A percentile compares a stretch with the other conserved stretches of the same genome.
Evolutionary conservation across 92 coral and sea anemone species (phyloP).

Genomic region (Pocillopora meandrina): DNA sequence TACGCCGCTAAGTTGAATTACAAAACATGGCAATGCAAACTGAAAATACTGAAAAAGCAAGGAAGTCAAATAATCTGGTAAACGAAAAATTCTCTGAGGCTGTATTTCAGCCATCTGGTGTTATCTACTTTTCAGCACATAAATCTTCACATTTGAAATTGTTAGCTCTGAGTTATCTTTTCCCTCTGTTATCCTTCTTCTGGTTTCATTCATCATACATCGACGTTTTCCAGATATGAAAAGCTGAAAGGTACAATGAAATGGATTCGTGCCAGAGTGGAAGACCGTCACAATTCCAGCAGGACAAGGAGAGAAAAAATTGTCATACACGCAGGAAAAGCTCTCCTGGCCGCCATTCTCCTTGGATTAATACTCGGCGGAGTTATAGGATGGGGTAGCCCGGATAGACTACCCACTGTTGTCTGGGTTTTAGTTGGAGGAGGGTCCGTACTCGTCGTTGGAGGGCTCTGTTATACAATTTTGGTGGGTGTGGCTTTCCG

Average conservation of each 20-base stretch:
- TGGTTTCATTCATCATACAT: not conserved
- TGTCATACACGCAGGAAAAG: slow-evolving; percentile 9
- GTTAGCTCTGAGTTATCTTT: not conserved
- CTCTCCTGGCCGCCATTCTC: not conserved
- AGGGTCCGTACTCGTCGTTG: not conserved
- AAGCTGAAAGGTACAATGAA: not conserved
- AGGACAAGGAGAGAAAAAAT: not conserved
- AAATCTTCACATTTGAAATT: too few relatives aligned
- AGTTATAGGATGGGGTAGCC: not conserved
- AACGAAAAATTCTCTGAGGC: too few relatives aligned
- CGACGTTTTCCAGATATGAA: not conserved
- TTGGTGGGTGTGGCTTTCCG: not conserved
- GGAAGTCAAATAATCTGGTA: too few relatives aligned
- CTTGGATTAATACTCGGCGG: slow-evolving; percentile 28
- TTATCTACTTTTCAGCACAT: too few relatives aligned
- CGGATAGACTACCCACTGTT: not conserved
- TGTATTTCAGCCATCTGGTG: too few relatives aligned
- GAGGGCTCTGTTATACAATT: not conserved
- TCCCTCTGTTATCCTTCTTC: not conserved
- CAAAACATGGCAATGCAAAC: too few relatives aligned
- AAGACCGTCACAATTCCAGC: not conserved
- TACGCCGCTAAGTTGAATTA: too few relatives aligned
- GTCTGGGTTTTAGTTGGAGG: slow-evolving; percentile 14
- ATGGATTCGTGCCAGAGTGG: not conserved
- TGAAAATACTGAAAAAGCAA: too few relatives aligned